Base-by-base conservation (phyloP, 2,888 invertebrate species). In the Phortica magna region DNA sequence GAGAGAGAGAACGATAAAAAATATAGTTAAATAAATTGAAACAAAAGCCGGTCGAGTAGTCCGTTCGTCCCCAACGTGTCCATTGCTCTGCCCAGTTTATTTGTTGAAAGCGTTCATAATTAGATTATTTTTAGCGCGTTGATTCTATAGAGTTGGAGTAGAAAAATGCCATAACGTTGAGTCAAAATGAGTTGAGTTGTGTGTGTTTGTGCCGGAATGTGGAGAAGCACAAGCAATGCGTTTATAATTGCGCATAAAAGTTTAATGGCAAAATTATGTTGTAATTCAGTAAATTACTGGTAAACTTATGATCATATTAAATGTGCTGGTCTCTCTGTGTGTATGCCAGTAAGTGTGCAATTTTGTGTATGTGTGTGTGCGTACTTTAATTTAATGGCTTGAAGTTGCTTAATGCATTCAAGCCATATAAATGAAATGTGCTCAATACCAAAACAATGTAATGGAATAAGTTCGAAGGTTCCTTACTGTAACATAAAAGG, bases 231-330 rank as follows among this genome's bases (percentile, higher is more conserved):
- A 6, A 17, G 67, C n/a, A 67, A 67, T 67, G 67, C 67, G 67
- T 67, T 67, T 67, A 42, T 67, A 67, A 67, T 67, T 67, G 67
- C 67, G 67, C 42, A 67, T 67, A 67, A 67, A 67, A 67, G 19
- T 64, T 64, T 67, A 67, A 67, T 67, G 67, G 67, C 14, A 39
- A 67, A 67, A 67, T 67, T 67, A 67, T 67, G 67, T 67, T 67
- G 67, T 67, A 67, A 67, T 67, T 67, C 67, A 41, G 67, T 67
- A 67, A 67, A 67, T 67, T 67, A 67, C 67, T 67, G 67, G 39
- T 39, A 42, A 41, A 67, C 41, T 67, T 64, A 31, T 64, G 39
- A 64, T 42, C 68, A 41, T 17, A 68, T 68, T 43, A 43, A 39
- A n/a, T 53, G 71, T 55, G 53, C 17, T n/a, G 12, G 53, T 53